A percentile compares a stretch with the other conserved stretches of the same genome.
Evolutionary conservation across 2,888 invertebrate genomes (phyloP).

Genomic region (Drosophila recens): DNA sequence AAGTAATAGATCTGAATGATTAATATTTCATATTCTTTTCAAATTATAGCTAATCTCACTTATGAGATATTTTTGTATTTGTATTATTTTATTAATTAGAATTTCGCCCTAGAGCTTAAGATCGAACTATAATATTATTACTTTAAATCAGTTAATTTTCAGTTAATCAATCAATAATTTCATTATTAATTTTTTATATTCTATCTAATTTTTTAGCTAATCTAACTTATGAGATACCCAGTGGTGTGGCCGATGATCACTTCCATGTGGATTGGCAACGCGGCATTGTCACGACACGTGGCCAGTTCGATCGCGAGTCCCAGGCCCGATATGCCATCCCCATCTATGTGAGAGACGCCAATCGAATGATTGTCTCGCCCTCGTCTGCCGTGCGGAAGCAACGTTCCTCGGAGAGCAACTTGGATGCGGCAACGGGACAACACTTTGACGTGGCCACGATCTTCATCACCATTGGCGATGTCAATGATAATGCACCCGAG

Average conservation of each 20-base stretch:
- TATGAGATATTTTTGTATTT: too few species aligned
- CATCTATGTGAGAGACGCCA: conserved; percentile 91
- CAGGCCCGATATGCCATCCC: conserved; percentile 91
- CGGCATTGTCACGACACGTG: conserved; percentile 92
- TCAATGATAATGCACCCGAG: conserved; percentile 96
- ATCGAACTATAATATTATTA: too few species aligned
- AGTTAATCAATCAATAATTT: background rate
- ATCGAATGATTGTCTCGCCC: conserved; percentile 54
- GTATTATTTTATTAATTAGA: too few species aligned
- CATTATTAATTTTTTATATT: background rate
- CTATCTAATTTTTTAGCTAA: conserved; percentile 85
- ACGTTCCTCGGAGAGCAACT: conserved; percentile 69
- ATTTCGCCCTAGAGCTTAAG: too few species aligned
- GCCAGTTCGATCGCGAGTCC: conserved; percentile 92
- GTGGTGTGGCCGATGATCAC: conserved; percentile 91
- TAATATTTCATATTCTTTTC: too few species aligned
- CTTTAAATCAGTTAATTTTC: too few species aligned
- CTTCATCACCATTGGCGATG: conserved; percentile 91
- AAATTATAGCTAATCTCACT: too few species aligned
- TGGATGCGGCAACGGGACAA: conserved; percentile 86
- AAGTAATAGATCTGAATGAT: too few species aligned
- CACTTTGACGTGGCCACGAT: conserved; percentile 94
- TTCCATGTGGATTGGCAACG: conserved; percentile 91
- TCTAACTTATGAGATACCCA: conserved; percentile 92
- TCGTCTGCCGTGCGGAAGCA: conserved; percentile 62